phyloP scores from a whole-genome alignment of 2,888 invertebrate species.

The Drosophila lacicola region DNA sequence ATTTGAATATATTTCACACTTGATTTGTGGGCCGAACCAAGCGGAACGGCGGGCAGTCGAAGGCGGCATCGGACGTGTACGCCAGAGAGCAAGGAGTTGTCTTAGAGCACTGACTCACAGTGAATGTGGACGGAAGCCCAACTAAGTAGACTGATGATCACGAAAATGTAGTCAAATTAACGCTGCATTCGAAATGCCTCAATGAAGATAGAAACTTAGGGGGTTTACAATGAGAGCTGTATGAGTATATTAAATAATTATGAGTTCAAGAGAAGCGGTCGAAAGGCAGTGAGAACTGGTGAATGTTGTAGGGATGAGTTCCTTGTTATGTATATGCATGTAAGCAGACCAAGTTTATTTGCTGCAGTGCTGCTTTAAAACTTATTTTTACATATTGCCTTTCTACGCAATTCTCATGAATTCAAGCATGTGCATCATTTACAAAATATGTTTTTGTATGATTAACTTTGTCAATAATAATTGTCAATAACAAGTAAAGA shows the following conservation, averaged over 20 bases:
- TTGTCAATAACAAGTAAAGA: too few species aligned
- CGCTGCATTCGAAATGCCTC: slow-evolving; percentile 52
- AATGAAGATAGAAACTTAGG: neutral
- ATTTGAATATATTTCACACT: slow-evolving; percentile 81
- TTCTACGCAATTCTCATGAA: neutral
- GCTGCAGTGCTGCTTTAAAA: too few species aligned
- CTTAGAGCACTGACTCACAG: neutral
- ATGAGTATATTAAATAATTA: too few species aligned
- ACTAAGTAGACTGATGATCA: slow-evolving; percentile 62
- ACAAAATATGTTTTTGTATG: neutral
- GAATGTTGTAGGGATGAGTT: too few species aligned
- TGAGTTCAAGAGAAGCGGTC: too few species aligned
- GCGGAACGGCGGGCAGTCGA: slow-evolving; percentile 45
- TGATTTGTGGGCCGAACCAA: slow-evolving; percentile 70
- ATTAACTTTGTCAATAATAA: too few species aligned
- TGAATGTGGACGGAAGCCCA: slow-evolving; percentile 1
- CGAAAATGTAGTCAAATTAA: slow-evolving; percentile 76
- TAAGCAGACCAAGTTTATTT: too few species aligned
- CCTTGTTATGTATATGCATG: too few species aligned
- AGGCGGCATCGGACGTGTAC: slow-evolving; percentile 16
- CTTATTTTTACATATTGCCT: too few species aligned
- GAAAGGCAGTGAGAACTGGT: too few species aligned
- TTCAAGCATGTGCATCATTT: neutral
- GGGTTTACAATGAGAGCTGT: neutral
- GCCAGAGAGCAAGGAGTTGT: slow-evolving; percentile 33